phyloP scores from a whole-genome alignment of 2,797 vertebrate genomes.

The Limosa lapponica region DNA sequence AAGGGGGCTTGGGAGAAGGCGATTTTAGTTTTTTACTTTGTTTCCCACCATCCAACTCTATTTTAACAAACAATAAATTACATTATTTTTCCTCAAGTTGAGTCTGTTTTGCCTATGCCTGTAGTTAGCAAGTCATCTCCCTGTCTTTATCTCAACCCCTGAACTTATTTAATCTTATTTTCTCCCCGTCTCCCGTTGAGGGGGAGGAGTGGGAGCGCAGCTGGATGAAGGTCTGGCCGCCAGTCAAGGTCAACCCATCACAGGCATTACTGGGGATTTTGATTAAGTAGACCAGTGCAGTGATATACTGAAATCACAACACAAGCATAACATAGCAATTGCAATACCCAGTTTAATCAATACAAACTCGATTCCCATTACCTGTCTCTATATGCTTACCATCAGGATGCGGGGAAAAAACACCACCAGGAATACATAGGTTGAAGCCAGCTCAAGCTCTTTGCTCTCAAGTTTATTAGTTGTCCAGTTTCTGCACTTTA shows the following conservation, averaged over 20 bases:
- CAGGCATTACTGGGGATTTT: rapidly evolving
- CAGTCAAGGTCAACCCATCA: not conserved
- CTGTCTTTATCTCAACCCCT: not conserved
- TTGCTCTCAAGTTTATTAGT: not conserved
- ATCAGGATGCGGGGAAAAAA: rapidly evolving
- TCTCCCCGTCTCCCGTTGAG: rapidly evolving
- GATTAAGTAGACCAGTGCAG: not conserved
- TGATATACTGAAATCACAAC: not conserved
- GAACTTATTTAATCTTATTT: not conserved
- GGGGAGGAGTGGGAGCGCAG: not conserved
- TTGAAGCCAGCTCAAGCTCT: not conserved
- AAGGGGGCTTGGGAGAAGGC: not conserved
- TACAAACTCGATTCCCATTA: rapidly evolving
- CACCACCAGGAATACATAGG: rapidly evolving
- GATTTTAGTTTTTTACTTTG: not conserved
- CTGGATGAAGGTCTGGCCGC: not conserved
- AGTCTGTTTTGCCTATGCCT: not conserved
- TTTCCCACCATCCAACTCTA: not conserved
- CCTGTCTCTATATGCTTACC: rapidly evolving
- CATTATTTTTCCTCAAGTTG: not conserved
- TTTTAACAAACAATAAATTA: not conserved
- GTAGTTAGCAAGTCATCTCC: not conserved
- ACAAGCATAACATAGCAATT: not conserved
- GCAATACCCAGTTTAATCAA: not conserved
- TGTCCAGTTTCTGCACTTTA: not conserved